Conservation (phyloP, 37 sponge, comb jelly and placozoan species). For the Eunapius fragilis region DNA sequence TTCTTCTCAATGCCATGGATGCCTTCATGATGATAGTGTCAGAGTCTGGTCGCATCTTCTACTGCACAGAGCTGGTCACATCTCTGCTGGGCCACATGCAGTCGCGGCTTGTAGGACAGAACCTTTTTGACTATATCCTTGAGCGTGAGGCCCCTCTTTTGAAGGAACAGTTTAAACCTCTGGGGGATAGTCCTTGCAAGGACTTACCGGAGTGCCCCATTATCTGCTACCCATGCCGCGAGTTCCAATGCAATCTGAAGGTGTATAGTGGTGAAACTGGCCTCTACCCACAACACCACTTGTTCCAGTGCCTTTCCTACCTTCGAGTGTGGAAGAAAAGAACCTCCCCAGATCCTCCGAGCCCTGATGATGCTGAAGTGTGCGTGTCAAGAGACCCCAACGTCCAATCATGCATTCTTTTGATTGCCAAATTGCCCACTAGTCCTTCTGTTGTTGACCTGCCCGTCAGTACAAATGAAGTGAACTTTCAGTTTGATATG, state of each 20-base stretch:
- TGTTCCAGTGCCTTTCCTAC: conserved; percentile 49
- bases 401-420: conserved; percentile 23
- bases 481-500: conserved; percentile 58
- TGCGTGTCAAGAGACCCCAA: background rate
- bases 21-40: conserved; percentile 59
- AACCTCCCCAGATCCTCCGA: background rate
- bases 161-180: background rate
- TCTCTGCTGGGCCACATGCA: conserved; percentile 59
- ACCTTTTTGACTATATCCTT: conserved; percentile 37
- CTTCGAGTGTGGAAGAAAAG: conserved; percentile 41
- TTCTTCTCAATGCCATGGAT: conserved; percentile 34
- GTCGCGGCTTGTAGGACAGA: conserved; percentile 45
- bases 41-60: conserved; percentile 58
- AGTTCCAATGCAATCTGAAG: conserved; percentile 7
- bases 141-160: conserved; percentile 14
- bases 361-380: background rate
- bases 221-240: conserved; percentile 19
- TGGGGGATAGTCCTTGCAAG: background rate
- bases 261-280: conserved; percentile 38
- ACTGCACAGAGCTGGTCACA: conserved; percentile 45
- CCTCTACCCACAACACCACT: conserved; percentile 21
- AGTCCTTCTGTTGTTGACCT: conserved; percentile 29
- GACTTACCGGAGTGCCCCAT: background rate
- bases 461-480: conserved; percentile 43
- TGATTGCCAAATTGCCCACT: conserved; percentile 36